Evolutionary conservation across 1,140 invertebrate genomes (phyloP).

Genomic region (Harpegnathos saltator): DNA sequence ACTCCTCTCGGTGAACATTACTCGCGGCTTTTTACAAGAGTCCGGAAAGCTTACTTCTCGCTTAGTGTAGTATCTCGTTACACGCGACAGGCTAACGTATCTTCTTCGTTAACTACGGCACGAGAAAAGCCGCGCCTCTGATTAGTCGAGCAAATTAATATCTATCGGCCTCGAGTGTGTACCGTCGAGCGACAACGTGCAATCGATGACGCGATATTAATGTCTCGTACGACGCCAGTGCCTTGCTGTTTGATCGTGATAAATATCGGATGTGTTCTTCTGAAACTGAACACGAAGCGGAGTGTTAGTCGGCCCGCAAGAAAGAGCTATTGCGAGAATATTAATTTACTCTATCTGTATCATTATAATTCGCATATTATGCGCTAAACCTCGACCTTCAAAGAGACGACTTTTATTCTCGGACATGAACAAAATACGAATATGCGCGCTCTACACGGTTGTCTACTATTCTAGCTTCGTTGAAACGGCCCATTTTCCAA

Average conservation of each 20-base stretch:
- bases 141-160: constrained; percentile 19
- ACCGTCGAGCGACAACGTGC: background rate
- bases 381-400: too few species aligned
- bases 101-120: constrained; percentile 19
- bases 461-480: background rate
- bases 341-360: too few species aligned
- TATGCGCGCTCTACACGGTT: too few species aligned
- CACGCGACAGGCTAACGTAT: constrained; percentile 26
- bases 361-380: too few species aligned
- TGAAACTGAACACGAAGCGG: too few species aligned
- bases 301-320: too few species aligned
- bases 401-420: constrained; percentile 13
- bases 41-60: background rate
- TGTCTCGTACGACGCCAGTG: too few species aligned
- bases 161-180: constrained; percentile 9
- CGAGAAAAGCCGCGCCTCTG: background rate
- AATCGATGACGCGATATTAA: background rate
- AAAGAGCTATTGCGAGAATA: too few species aligned
- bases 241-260: too few species aligned
- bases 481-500: background rate
- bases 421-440: too few species aligned
- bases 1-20: constrained; percentile 29
- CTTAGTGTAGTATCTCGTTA: constrained; percentile 25
- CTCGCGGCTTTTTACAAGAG: constrained; percentile 27
- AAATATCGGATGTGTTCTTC: too few species aligned